phyloP scores from a whole-genome alignment of 2,888 invertebrate genomes.

The Aelia acuminata region DNA sequence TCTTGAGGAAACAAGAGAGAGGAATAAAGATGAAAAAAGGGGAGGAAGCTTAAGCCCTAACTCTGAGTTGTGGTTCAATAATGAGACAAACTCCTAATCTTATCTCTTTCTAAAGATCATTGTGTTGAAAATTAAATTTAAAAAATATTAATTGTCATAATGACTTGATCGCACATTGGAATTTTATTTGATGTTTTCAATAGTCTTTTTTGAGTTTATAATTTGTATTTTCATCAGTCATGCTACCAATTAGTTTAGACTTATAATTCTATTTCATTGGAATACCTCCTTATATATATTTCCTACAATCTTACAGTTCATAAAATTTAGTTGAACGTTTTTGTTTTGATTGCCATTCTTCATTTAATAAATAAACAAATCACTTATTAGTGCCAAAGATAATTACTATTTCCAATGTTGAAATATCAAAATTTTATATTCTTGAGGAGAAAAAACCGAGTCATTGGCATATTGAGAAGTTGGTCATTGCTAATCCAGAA shows the following conservation, averaged over 20 bases:
- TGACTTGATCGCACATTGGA: neutral
- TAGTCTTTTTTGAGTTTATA: neutral
- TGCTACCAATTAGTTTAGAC: neutral
- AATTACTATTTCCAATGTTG: too few relatives aligned
- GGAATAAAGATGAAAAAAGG: conserved; percentile 47
- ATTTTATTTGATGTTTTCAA: neutral
- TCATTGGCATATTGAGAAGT: neutral
- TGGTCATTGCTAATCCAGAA: neutral
- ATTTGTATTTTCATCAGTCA: neutral
- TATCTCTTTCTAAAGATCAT: neutral
- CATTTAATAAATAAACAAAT: neutral
- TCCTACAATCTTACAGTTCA: neutral
- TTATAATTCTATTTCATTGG: neutral
- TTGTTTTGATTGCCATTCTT: neutral
- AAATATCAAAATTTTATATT: neutral
- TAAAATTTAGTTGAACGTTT: neutral
- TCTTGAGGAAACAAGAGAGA: conserved; percentile 66
- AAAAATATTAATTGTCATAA: neutral
- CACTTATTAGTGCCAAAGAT: neutral
- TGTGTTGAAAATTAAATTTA: neutral
- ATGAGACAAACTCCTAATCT: conserved; percentile 18
- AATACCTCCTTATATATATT: neutral
- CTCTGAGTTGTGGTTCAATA: conserved; percentile 59
- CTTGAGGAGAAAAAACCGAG: neutral
- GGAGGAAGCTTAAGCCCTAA: conserved; percentile 57